Percentiles rank a stretch among this genome's conserved stretches.
These are phyloP conservation scores for Gobio occitaniae DNA, from an alignment of 2,797 vertebrate species.

Conservation along the genomic window DNA sequence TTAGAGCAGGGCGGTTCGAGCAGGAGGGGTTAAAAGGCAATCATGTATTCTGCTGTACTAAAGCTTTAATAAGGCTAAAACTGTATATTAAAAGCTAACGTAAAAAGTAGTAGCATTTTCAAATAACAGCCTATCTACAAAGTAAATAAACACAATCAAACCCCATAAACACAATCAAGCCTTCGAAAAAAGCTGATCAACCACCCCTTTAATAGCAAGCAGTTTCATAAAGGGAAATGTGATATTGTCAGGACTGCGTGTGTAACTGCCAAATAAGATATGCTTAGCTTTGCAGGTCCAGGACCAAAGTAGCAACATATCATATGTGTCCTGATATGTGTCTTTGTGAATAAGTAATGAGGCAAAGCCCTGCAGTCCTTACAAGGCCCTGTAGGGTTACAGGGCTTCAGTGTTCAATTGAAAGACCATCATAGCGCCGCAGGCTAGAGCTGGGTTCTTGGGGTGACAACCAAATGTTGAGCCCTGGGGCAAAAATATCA, in stretches of 20 bases:
- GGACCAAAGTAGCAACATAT: neutral
- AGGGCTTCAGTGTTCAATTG: neutral
- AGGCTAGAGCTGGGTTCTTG: neutral
- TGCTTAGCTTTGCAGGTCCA: neutral
- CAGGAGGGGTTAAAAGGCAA: too few species aligned
- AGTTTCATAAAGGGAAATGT: neutral
- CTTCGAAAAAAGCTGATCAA: too few species aligned
- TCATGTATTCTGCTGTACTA: too few species aligned
- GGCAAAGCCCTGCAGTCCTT: neutral
- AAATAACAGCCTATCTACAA: too few species aligned
- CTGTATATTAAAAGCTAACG: too few species aligned
- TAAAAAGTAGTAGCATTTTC: too few species aligned
- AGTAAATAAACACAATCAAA: too few species aligned
- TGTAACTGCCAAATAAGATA: neutral
- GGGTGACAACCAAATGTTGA: constrained; percentile 24
- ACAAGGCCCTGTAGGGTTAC: constrained; percentile 22
- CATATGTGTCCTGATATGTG: neutral
- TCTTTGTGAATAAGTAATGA: constrained; percentile 30
- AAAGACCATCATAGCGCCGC: constrained; percentile 30
- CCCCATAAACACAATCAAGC: too few species aligned
- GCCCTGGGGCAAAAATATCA: constrained; percentile 52
- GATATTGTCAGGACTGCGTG: neutral
- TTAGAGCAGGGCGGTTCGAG: too few species aligned
- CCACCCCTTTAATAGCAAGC: neutral
- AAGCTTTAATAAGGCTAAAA: too few species aligned